phyloP scores from a whole-genome alignment of 1,140 invertebrate genomes.

The Elysia chlorotica region DNA sequence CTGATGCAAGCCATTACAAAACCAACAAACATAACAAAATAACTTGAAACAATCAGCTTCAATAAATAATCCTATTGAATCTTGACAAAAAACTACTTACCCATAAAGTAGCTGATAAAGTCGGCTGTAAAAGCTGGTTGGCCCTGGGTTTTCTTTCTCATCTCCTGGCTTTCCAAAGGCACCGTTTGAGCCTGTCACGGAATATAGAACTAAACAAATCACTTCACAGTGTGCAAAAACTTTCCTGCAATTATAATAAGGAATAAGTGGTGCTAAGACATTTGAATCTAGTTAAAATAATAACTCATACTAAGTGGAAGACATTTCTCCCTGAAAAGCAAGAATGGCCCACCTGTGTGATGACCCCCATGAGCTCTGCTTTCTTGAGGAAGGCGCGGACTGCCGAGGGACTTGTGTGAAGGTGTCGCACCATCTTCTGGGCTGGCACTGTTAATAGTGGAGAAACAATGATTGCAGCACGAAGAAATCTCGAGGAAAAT shows the following conservation, averaged over 20 bases:
- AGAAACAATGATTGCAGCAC: not conserved
- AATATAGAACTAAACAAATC: not conserved
- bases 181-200: conserved; percentile 2
- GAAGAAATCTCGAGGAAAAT: too few species aligned
- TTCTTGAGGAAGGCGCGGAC: conserved; percentile 82
- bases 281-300: too few species aligned
- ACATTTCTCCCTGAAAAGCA: too few species aligned
- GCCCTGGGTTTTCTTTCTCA: conserved; percentile 89
- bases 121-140: conserved; percentile 89
- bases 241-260: not conserved
- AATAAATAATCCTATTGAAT: too few species aligned
- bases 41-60: too few species aligned
- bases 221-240: not conserved
- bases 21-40: too few species aligned
- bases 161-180: conserved; percentile 46
- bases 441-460: conserved; percentile 74
- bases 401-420: conserved; percentile 89
- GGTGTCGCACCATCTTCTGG: conserved; percentile 88
- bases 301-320: too few species aligned
- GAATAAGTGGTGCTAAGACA: not conserved
- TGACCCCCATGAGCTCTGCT: conserved; percentile 88
- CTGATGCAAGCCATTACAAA: too few species aligned
- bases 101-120: conserved; percentile 92
- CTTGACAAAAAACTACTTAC: conserved; percentile 62
- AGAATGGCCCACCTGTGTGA: conserved; percentile 47